Base-by-base conservation (phyloP, 1,140 invertebrate genomes). In the Gryon sp. region DNA sequence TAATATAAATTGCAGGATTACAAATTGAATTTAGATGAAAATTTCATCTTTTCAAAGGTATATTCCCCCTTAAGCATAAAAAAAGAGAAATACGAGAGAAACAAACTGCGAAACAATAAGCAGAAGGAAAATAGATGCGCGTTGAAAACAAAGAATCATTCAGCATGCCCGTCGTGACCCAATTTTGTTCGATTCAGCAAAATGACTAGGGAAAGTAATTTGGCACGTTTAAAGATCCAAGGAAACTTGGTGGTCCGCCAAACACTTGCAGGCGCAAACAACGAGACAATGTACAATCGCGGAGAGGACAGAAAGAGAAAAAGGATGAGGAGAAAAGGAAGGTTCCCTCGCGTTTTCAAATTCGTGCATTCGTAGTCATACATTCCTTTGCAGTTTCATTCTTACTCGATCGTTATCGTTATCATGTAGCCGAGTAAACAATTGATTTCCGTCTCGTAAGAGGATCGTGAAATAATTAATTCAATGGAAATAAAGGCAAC, bases 391-490 rank as follows among this genome's bases (percentile, higher is more conserved):
- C n/a, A n/a, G 38, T 70, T 66, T 18, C 18, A 11, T 38, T 43
- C 15, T 40, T 46, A 45, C 26, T 9, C 36, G 14, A 30, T 57
- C 48, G 26, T 38, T 62, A 45, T 55, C 76, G 32, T 12, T 34
- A 60, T 36, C 40, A n/a, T n/a, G 34, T 14, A 62, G 62, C 79
- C 76, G 83, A 83, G 82, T 80, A 85, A 82, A 79, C 85, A 80
- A 85, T 86, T 86, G 84, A 83, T 86, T 83, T 77, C 66, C 81
- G 83, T 81, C 77, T 41, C 4, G 41, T 85, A 87, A 86, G 84
- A 82, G 84, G 84, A 86, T 86, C 79, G 83, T 40, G 20, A 59
- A 57, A 85, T 85, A 86, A 87, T 85, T 83, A 84, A 86, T 85
- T 76, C 81, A 84, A 83, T 82, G 80, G 82, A 86, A 85, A 85